Conservation (phyloP, 2,797 vertebrate genomes). For the Thunnus albacares region DNA sequence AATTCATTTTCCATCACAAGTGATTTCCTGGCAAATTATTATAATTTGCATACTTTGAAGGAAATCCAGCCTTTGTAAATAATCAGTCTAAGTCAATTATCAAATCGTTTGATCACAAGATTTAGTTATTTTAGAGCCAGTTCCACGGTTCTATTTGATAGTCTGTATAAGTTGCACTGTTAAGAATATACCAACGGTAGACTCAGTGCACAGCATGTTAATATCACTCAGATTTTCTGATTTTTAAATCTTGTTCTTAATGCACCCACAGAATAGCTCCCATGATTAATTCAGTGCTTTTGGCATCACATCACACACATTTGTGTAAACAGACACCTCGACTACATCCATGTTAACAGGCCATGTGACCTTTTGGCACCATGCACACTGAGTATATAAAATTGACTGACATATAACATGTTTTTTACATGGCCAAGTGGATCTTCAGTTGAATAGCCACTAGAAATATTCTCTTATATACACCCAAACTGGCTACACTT, state of each 20-base stretch:
- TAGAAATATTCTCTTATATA: conserved; percentile 16
- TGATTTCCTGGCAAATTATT: conserved; percentile 5
- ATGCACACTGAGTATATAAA: conserved; percentile 11
- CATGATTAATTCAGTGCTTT: conserved; percentile 61
- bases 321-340: conserved; percentile 25
- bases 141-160: conserved; percentile 11
- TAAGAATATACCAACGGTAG: conserved; percentile 19
- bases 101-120: no score
- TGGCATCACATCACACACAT: conserved; percentile 20
- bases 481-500: conserved; percentile 10
- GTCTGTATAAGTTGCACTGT: conserved; percentile 6
- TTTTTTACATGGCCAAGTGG: not conserved
- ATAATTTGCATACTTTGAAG: conserved; percentile 7
- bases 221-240: conserved; percentile 1
- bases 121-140: not conserved
- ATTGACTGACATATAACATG: conserved; percentile 10
- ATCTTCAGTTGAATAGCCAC: conserved; percentile 1
- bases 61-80: conserved; percentile 13
- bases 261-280: conserved; percentile 14
- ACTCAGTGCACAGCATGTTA: not conserved
- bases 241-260: conserved; percentile 6
- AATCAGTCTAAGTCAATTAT: conserved; percentile 14
- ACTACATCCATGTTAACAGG: conserved; percentile 20
- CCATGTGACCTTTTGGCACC: conserved; percentile 40
- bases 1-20: not conserved